phyloP scores from a whole-genome alignment of 2,888 invertebrate genomes.

The Rhyacophila evoluta region DNA sequence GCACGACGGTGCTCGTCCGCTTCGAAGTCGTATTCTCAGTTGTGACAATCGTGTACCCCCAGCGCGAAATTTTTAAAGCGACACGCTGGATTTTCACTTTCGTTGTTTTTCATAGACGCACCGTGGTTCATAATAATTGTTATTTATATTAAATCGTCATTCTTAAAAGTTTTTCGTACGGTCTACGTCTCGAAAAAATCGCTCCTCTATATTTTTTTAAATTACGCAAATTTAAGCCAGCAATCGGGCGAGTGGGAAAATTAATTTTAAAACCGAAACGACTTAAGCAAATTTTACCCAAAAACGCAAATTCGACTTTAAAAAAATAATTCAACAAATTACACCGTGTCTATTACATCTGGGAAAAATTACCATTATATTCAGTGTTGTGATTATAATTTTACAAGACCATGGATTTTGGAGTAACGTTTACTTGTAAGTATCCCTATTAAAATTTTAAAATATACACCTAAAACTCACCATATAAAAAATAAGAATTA shows the following conservation, averaged over 20 bases:
- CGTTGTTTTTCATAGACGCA: conserved; percentile 3
- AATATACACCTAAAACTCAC: no score
- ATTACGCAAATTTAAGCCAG: background rate
- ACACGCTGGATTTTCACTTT: conserved; percentile 34
- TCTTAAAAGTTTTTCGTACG: background rate
- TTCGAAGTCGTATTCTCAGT: conserved; percentile 55
- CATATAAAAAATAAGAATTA: no score
- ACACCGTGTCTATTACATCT: no score
- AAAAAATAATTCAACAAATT: no score
- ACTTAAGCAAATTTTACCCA: no score
- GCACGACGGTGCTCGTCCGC: conserved; percentile 65
- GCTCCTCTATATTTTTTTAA: background rate
- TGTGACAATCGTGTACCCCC: conserved; percentile 26
- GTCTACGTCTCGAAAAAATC: background rate
- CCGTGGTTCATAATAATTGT: background rate
- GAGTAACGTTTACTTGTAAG: background rate
- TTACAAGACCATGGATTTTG: conserved; percentile 8
- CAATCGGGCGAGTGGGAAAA: background rate
- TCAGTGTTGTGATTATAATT: background rate
- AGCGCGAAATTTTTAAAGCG: background rate
- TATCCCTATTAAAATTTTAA: background rate
- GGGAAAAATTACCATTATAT: no score
- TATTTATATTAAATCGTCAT: no score
- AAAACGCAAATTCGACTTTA: no score
- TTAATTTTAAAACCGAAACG: no score